These are phyloP conservation scores for Glomeris maerens DNA, from an alignment of 1,140 invertebrate genomes.

Conservation along the genomic window DNA sequence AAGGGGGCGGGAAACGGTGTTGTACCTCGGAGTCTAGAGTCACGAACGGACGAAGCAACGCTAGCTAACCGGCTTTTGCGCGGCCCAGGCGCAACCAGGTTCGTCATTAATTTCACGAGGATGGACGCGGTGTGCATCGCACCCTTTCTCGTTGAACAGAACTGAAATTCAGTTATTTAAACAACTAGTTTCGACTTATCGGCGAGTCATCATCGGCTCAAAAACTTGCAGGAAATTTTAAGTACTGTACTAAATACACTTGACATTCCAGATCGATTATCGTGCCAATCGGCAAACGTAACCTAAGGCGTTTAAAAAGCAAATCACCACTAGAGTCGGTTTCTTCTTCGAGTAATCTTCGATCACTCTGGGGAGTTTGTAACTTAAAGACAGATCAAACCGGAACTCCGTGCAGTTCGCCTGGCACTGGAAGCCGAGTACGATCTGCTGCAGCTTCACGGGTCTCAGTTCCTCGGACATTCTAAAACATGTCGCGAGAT, in stretches of 20 bases:
- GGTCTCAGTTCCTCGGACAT: conserved; percentile 53
- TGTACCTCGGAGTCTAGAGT: conserved; percentile 41
- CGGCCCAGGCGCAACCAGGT: conserved; percentile 38
- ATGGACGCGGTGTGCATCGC: conserved; percentile 48
- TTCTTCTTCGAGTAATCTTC: conserved; percentile 52
- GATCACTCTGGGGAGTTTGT: conserved; percentile 53
- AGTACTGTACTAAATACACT: neutral
- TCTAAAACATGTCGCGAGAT: conserved; percentile 29
- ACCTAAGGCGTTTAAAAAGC: conserved; percentile 2
- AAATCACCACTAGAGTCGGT: conserved; percentile 49
- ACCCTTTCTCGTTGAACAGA: conserved; percentile 61
- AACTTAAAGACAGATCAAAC: conserved; percentile 60
- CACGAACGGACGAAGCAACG: conserved; percentile 18
- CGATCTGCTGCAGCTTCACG: conserved; percentile 52
- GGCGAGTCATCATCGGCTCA: conserved; percentile 35
- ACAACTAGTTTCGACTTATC: neutral
- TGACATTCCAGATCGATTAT: neutral
- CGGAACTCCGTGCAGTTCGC: conserved; percentile 43
- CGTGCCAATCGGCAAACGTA: neutral
- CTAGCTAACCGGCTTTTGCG: conserved; percentile 32
- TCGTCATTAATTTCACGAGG: conserved; percentile 42
- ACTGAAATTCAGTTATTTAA: conserved; percentile 29
- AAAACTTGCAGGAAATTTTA: neutral
- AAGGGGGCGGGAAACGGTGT: neutral
- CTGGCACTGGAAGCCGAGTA: conserved; percentile 47